A percentile compares a stretch with the other conserved stretches of the same genome.
phyloP scores from a whole-genome alignment of 1,140 invertebrate genomes.

The Hylyphantes graminicola region DNA sequence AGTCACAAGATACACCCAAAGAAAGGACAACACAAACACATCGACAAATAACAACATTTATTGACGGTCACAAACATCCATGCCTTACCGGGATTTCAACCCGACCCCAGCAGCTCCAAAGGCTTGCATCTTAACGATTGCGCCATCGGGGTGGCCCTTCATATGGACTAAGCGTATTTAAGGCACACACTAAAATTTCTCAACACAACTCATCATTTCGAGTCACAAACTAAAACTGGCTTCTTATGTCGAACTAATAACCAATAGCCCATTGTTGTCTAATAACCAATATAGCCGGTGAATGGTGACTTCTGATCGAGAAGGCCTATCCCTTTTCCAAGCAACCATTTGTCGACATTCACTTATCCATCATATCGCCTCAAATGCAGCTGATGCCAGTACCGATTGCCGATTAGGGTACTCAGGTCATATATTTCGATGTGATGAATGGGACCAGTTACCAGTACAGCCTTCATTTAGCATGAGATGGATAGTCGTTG shows the following conservation, averaged over 20 bases:
- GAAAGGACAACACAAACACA: too few relatives aligned
- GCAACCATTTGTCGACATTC: conserved; percentile 48
- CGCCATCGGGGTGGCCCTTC: too few relatives aligned
- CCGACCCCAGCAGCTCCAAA: too few relatives aligned
- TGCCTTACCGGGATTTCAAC: too few relatives aligned
- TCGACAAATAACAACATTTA: too few relatives aligned
- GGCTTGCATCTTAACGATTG: too few relatives aligned
- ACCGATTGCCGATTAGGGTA: conserved; percentile 37
- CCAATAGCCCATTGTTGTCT: conserved; percentile 13
- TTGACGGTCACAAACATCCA: too few relatives aligned
- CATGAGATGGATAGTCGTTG: conserved; percentile 10
- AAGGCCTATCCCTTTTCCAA: conserved; percentile 20
- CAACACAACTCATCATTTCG: too few relatives aligned
- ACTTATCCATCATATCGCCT: conserved; percentile 42
- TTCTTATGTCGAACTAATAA: not conserved
- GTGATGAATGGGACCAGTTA: conserved; percentile 27
- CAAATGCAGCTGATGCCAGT: conserved; percentile 45
- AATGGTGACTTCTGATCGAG: conserved; percentile 38
- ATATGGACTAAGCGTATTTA: too few relatives aligned
- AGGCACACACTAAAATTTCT: too few relatives aligned
- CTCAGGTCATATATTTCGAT: conserved; percentile 27
- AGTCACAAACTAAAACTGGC: too few relatives aligned
- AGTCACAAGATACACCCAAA: too few relatives aligned
- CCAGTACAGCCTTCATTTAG: conserved; percentile 26
- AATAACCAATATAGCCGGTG: not conserved